phyloP scores from a whole-genome alignment of 1,140 invertebrate species.

The Drosophila pallidifrons region DNA sequence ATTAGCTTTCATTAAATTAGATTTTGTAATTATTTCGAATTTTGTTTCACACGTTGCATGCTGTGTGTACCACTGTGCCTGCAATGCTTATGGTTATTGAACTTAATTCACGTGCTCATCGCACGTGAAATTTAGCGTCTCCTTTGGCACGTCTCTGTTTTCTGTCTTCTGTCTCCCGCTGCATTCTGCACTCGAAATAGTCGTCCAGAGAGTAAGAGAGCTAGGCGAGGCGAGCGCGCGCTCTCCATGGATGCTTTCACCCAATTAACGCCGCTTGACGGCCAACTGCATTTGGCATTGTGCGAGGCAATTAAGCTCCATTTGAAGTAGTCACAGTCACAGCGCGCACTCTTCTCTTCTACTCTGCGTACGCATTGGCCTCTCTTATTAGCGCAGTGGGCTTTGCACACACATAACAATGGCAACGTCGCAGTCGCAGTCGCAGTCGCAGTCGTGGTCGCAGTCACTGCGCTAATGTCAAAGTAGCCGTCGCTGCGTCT shows the following conservation, averaged over 20 bases:
- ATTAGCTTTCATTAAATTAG: too few relatives aligned
- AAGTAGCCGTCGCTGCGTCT: slow-evolving; percentile 2
- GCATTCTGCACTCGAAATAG: background rate
- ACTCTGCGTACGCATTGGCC: slow-evolving; percentile 9
- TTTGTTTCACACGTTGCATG: background rate
- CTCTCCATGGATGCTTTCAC: slow-evolving; percentile 68
- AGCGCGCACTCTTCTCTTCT: background rate
- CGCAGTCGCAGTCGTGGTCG: slow-evolving; percentile 2
- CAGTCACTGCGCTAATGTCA: slow-evolving; percentile 1
- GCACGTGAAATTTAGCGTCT: slow-evolving; percentile 1
- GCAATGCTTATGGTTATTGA: slow-evolving; percentile 7
- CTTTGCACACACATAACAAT: slow-evolving; percentile 72
- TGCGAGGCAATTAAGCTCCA: slow-evolving; percentile 69
- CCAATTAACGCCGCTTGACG: slow-evolving; percentile 72
- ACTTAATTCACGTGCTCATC: slow-evolving; percentile 4
- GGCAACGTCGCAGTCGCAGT: background rate
- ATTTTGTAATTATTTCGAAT: too few relatives aligned
- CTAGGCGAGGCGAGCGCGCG: slow-evolving; percentile 4
- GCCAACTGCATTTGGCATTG: slow-evolving; percentile 72
- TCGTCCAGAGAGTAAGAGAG: background rate
- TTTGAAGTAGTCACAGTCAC: slow-evolving; percentile 42
- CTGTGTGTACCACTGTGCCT: slow-evolving; percentile 3
- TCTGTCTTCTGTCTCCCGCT: too few relatives aligned
- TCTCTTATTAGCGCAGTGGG: slow-evolving; percentile 74
- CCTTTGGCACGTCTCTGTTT: background rate